Evolutionary conservation across 2,888 invertebrate genomes (phyloP), one percentile per base, ranked within the genome.

Genomic region (Diplazon laetatorius): DNA sequence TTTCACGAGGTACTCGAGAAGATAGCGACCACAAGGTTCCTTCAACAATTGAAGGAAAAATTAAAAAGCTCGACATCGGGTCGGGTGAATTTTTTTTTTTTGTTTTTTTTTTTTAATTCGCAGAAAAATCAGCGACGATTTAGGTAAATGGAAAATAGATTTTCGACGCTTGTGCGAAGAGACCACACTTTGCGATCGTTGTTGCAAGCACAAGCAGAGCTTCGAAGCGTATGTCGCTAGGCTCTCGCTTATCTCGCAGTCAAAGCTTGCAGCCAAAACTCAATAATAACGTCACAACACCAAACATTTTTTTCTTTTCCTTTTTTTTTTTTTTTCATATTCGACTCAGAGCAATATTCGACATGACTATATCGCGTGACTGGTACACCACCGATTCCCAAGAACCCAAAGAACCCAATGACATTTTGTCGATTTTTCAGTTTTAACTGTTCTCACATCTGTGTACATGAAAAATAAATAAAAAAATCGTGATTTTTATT

Each of bases 341-440:
- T 73, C 77, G 78, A 70, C 73, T 78, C 73, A 74, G 73, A 37
- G 42, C 65, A 59, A 57, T 25, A 63, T 68, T n/a, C n/a, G n/a
- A n/a, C n/a, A n/a, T n/a, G n/a, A 66, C 62, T 78, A 35, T 30
- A 68, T 39, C 20, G 59, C 37, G 10, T 20, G n/a, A 9, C 25
- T 8, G n/a, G n/a, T 22, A 37, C 25, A 65, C 14, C 55, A 16
- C 1, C 35, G 10, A 35, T 16, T 16, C 50, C 35, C 35, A 55
- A n/a, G 1, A 16, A 55, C 30, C 9, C 30, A 16, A n/a, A n/a
- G n/a, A n/a, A n/a, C n/a, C n/a, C n/a, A n/a, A n/a, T n/a, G n/a
- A n/a, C n/a, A n/a, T 25, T 12, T 25, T n/a, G 12, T 25, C 5
- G 30, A 6, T 37, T 16, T 59, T 39, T 20, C 4, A 30, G 6